Evolutionary conservation across 2,113 vertebrate species (phyloP).

Genomic region (Epinephelus lanceolatus): DNA sequence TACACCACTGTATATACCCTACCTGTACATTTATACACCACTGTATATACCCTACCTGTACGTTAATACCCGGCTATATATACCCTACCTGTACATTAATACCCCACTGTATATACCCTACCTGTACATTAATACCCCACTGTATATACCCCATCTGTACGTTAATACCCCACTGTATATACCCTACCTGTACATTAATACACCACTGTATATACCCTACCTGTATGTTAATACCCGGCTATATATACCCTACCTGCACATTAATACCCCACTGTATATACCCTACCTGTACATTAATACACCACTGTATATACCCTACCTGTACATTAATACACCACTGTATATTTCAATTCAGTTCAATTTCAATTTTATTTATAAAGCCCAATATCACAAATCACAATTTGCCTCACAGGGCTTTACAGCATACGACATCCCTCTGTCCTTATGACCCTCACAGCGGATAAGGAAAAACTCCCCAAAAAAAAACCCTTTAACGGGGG

Average conservation of each 20-base stretch:
- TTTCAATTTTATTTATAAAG: too few relatives aligned
- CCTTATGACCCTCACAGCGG: too few relatives aligned
- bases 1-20: conserved; percentile 20
- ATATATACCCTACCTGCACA: conserved; percentile 81
- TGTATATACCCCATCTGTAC: conserved; percentile 81
- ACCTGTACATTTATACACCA: too few relatives aligned
- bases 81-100: too few relatives aligned
- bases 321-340: conserved; percentile 62
- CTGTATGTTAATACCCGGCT: conserved; percentile 57
- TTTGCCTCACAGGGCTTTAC: too few relatives aligned
- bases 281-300: conserved; percentile 81
- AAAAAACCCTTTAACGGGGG: too few relatives aligned
- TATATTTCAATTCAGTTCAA: too few relatives aligned
- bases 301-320: conserved; percentile 86
- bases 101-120: too few relatives aligned
- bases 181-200: conserved; percentile 81
- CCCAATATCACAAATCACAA: too few relatives aligned
- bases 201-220: conserved; percentile 85
- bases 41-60: too few relatives aligned
- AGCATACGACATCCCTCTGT: too few relatives aligned
- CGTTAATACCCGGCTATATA: conserved; percentile 41
- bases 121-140: conserved; percentile 60
- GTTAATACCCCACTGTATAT: conserved; percentile 63
- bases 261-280: conserved; percentile 58
- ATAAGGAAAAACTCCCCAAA: too few relatives aligned